Conservation (phyloP, 2,113 vertebrate genomes). For the Malurus elegans region DNA sequence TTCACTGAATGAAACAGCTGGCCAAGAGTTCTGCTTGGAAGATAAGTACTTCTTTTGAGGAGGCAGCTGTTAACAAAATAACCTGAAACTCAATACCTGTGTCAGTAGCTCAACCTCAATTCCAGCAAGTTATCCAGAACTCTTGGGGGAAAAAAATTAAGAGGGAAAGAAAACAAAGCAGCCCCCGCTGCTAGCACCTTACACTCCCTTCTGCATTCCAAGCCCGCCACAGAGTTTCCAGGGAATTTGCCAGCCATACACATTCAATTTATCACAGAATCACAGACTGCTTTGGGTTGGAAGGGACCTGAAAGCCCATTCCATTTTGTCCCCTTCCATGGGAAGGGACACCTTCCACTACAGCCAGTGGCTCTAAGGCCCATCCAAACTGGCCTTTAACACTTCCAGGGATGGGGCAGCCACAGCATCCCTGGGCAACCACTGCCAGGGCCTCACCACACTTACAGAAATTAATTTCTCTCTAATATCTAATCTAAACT, state of each 20-base stretch:
- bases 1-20: background rate
- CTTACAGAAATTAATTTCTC: background rate
- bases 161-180: background rate
- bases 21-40: background rate
- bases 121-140: background rate
- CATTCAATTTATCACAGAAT: background rate
- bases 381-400: background rate
- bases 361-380: background rate
- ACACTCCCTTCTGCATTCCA: background rate
- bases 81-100: background rate
- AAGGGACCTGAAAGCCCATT: background rate
- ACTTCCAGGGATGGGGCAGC: background rate
- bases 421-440: background rate
- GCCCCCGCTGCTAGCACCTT: background rate
- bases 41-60: background rate
- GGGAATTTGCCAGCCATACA: background rate
- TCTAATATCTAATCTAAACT: background rate
- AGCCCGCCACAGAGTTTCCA: background rate
- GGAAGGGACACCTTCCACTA: background rate
- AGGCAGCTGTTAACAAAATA: background rate
- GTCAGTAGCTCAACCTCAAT: background rate
- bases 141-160: background rate
- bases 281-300: background rate
- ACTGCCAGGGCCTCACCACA: background rate
- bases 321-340: too few species aligned